Evolutionary conservation across 2,888 invertebrate genomes (phyloP).

Genomic region (Muscina levida): DNA sequence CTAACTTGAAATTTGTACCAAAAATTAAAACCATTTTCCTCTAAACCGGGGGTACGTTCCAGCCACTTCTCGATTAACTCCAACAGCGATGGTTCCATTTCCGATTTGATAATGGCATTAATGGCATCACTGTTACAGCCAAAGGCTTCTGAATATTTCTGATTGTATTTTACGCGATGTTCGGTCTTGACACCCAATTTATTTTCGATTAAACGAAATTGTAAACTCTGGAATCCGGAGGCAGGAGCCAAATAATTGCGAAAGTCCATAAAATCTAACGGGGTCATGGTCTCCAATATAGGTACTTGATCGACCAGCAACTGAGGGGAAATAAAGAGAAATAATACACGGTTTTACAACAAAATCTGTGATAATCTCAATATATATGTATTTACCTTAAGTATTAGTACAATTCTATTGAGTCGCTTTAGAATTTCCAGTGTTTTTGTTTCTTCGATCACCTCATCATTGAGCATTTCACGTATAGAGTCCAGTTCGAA

Average conservation of each 20-base stretch:
- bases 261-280: constrained; percentile 99
- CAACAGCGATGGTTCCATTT: constrained; percentile 91
- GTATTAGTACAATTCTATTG: constrained; percentile 93
- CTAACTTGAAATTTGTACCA: constrained; percentile 93
- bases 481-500: constrained; percentile 97
- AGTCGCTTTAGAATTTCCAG: constrained; percentile 95
- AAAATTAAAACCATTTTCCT: constrained; percentile 92
- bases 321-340: constrained; percentile 80
- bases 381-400: constrained; percentile 85
- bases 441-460: constrained; percentile 94
- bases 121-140: constrained; percentile 86
- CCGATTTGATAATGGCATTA: constrained; percentile 84
- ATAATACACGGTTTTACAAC: not conserved
- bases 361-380: not conserved
- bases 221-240: constrained; percentile 98
- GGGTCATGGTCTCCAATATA: constrained; percentile 99
- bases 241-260: constrained; percentile 95
- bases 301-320: constrained; percentile 97
- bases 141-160: constrained; percentile 93
- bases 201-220: constrained; percentile 97
- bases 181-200: constrained; percentile 91
- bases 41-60: constrained; percentile 95
- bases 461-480: constrained; percentile 86
- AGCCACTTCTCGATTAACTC: constrained; percentile 95
- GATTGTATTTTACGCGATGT: constrained; percentile 95